Evolutionary conservation across 2,113 vertebrate genomes (phyloP).

Genomic region (Triplophysa dalaica): DNA sequence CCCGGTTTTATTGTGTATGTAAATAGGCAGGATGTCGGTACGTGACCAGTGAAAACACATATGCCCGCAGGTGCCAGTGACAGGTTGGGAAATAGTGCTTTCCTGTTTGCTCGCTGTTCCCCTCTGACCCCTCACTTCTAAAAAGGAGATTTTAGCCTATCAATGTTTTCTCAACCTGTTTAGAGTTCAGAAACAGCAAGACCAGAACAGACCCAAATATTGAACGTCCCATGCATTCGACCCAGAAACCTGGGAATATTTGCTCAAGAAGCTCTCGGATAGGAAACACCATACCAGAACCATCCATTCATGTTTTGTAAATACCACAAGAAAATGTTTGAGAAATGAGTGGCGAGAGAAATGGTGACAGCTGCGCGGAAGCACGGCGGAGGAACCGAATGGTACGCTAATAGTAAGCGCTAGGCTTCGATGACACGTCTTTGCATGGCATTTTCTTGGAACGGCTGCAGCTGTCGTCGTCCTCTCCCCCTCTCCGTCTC

Average conservation of each 20-base stretch:
- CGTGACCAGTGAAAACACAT: conserved; percentile 47
- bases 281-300: conserved; percentile 13
- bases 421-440: conserved; percentile 66
- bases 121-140: conserved; percentile 55
- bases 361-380: conserved; percentile 72
- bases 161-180: neutral
- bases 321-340: conserved; percentile 47
- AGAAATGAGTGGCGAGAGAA: conserved; percentile 56
- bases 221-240: neutral
- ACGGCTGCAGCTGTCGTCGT: conserved; percentile 72
- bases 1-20: conserved; percentile 56
- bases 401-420: conserved; percentile 70
- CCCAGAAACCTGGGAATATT: neutral
- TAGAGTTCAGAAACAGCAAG: neutral
- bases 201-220: neutral
- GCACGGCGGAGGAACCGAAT: conserved; percentile 62
- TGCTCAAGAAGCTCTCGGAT: conserved; percentile 1
- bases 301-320: conserved; percentile 59
- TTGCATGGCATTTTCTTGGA: conserved; percentile 64
- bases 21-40: conserved; percentile 61
- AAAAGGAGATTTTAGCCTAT: conserved; percentile 51
- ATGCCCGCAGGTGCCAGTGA: conserved; percentile 46
- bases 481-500: conserved; percentile 23
- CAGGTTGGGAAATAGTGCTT: conserved; percentile 47
- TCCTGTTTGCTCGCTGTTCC: conserved; percentile 62